These are phyloP conservation scores for Ormyrus thymus DNA, from an alignment of 2,888 invertebrate genomes.

Conservation along the genomic window DNA sequence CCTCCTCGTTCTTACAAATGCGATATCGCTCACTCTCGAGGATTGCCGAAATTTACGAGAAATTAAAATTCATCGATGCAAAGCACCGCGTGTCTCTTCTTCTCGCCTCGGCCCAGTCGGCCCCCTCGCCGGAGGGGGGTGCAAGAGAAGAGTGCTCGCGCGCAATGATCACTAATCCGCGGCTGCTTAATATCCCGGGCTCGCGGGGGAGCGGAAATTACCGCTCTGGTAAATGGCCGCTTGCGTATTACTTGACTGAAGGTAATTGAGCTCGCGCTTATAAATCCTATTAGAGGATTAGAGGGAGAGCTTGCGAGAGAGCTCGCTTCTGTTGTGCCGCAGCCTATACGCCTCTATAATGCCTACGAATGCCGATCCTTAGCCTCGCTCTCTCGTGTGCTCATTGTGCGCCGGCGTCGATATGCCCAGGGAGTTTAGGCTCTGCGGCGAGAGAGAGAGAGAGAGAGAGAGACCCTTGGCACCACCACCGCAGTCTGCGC, in stretches of 20 bases:
- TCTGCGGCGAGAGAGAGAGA: conserved; percentile 3
- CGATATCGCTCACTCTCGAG: conserved; percentile 25
- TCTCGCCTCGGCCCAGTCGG: too few species aligned
- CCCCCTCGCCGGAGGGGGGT: too few species aligned
- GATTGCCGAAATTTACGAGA: too few species aligned
- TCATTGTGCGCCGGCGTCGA: conserved; percentile 7
- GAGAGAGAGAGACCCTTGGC: not conserved
- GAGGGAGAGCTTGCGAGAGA: conserved; percentile 58
- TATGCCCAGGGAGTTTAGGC: conserved; percentile 2
- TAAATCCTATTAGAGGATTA: conserved; percentile 75
- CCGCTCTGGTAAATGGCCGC: conserved; percentile 63
- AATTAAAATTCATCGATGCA: too few species aligned
- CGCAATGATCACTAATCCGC: too few species aligned
- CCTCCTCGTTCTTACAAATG: too few species aligned
- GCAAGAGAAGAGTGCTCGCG: too few species aligned
- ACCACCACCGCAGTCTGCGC: not conserved
- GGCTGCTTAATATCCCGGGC: too few species aligned
- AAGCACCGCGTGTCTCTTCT: too few species aligned
- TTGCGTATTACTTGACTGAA: conserved; percentile 69
- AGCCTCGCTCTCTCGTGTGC: conserved; percentile 6
- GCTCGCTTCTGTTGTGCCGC: conserved; percentile 42
- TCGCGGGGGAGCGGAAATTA: conserved; percentile 62
- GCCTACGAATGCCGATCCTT: conserved; percentile 22
- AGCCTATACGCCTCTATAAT: not conserved
- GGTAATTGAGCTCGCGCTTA: conserved; percentile 73